These are phyloP conservation scores for Stomatorhinus ivindoensis DNA, from an alignment of 2,113 vertebrate genomes.

Conservation along the genomic window DNA sequence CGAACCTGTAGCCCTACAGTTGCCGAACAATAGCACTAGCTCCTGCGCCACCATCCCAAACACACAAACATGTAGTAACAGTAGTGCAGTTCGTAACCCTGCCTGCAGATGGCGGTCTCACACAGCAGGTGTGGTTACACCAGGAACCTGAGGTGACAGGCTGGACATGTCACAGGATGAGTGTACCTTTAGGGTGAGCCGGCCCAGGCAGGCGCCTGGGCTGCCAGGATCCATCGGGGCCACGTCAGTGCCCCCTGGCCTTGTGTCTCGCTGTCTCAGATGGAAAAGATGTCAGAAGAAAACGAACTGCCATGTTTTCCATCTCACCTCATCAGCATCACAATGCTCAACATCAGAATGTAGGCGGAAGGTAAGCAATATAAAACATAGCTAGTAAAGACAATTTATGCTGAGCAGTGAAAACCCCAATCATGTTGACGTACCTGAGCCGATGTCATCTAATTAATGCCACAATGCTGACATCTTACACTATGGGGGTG, in stretches of 20 bases:
- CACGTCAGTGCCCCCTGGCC: background rate
- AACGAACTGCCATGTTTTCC: background rate
- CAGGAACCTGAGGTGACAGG: background rate
- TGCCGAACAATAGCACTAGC: too few species aligned
- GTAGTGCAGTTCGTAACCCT: background rate
- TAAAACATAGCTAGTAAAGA: background rate
- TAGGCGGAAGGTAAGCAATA: background rate
- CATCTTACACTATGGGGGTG: background rate
- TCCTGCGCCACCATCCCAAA: background rate
- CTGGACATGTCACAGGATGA: background rate
- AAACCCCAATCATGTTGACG: background rate
- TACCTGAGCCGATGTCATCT: background rate
- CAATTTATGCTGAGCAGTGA: background rate
- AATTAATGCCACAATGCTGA: background rate
- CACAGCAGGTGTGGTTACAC: background rate
- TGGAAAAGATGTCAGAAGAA: background rate
- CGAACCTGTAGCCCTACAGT: too few species aligned
- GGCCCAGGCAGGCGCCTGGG: background rate
- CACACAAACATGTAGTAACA: background rate
- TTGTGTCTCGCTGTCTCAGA: background rate
- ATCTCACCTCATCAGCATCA: background rate
- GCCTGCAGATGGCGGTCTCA: background rate
- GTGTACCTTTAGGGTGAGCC: background rate
- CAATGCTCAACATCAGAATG: background rate
- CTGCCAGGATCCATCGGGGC: background rate